phyloP scores from a whole-genome alignment of 2,113 vertebrate species.

The Perca schrenkii region DNA sequence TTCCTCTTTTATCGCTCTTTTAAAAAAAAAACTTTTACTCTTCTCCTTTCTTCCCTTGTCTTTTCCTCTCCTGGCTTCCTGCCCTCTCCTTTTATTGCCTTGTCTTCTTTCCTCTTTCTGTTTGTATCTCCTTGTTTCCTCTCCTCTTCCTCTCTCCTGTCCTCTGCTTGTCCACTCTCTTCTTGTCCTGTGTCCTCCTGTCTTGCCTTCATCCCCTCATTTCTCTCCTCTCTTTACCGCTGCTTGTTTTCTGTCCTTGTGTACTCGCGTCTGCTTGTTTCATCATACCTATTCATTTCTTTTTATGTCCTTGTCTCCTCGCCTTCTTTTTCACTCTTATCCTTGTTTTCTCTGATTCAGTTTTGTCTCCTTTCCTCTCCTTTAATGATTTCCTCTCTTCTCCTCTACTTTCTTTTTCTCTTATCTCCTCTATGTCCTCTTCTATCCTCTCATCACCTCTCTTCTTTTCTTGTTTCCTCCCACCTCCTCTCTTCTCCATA shows the following conservation, averaged over 20 bases:
- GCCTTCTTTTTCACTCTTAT: not conserved
- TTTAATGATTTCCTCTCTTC: too few species aligned
- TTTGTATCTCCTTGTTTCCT: not conserved
- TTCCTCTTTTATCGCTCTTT: not conserved
- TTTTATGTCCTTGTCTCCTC: not conserved
- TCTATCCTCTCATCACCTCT: not conserved
- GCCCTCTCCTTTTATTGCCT: not conserved
- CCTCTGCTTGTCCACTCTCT: not conserved
- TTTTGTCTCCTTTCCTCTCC: not conserved
- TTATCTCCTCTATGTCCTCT: not conserved
- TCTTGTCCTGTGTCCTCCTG: not conserved
- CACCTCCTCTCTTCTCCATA: not conserved
- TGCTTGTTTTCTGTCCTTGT: not conserved
- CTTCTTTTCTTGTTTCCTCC: not conserved
- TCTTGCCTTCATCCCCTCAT: not conserved
- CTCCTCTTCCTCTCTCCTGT: not conserved
- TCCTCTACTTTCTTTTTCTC: not conserved
- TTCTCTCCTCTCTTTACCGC: not conserved
- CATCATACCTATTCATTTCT: not conserved
- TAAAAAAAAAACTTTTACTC: too few species aligned
- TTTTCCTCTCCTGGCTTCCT: not conserved
- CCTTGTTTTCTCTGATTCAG: too few species aligned
- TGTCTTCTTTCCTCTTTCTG: not conserved
- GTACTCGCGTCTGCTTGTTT: too few species aligned
- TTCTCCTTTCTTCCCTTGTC: not conserved